Conservation (phyloP, 2,888 invertebrate species). For the Iphiclides podalirius region DNA sequence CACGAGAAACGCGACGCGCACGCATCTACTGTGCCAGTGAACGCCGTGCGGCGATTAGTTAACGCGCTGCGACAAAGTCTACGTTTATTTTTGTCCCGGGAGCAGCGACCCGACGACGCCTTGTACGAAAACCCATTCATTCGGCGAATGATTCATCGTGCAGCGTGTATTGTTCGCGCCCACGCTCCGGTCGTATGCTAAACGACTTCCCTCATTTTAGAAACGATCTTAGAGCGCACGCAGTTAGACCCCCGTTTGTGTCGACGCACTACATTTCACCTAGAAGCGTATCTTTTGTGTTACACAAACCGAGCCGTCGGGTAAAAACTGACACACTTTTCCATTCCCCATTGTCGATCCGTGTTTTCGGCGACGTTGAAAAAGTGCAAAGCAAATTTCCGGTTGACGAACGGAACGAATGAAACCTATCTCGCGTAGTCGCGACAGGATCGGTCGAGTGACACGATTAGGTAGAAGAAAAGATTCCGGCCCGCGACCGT, state of each 20-base stretch:
- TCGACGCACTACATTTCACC: conserved; percentile 18
- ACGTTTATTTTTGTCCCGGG: conserved; percentile 58
- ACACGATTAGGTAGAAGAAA: conserved; percentile 46
- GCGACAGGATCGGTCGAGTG: conserved; percentile 12
- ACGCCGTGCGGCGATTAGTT: conserved; percentile 27
- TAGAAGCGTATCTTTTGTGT: conserved; percentile 11
- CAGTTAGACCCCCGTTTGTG: background rate
- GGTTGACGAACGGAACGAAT: conserved; percentile 5
- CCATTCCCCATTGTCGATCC: conserved; percentile 1
- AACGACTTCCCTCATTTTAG: conserved; percentile 10
- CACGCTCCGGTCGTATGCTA: conserved; percentile 38
- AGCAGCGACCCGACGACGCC: conserved; percentile 60
- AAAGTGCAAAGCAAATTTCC: conserved; percentile 10
- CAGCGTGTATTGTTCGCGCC: conserved; percentile 51
- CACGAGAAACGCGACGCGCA: background rate
- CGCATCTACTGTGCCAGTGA: conserved; percentile 34
- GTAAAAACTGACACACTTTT: conserved; percentile 20
- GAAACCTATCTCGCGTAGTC: conserved; percentile 9
- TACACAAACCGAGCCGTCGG: background rate
- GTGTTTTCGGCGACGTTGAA: conserved; percentile 14
- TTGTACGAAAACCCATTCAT: conserved; percentile 56
- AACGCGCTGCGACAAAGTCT: conserved; percentile 27
- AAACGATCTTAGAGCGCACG: conserved; percentile 1
- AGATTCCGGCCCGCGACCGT: conserved; percentile 36
- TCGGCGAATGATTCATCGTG: conserved; percentile 61